phyloP scores from a whole-genome alignment of 2,888 invertebrate genomes.

The Eurytoma californica region DNA sequence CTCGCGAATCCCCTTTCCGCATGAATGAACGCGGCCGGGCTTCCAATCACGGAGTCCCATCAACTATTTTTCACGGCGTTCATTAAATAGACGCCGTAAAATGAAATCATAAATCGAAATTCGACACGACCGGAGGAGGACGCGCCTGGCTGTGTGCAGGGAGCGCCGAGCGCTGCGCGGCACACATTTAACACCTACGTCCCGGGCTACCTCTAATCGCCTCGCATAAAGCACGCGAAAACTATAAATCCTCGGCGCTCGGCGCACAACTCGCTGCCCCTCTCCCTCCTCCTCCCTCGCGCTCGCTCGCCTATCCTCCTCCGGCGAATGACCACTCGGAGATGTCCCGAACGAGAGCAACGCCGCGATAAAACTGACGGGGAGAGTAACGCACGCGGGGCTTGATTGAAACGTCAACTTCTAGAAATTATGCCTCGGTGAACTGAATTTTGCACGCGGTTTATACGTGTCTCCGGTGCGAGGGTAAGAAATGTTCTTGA shows the following conservation, averaged over 20 bases:
- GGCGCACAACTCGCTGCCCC: conserved; percentile 56
- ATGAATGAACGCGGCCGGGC: not conserved
- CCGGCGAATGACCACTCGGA: conserved; percentile 56
- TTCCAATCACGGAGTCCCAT: conserved; percentile 14
- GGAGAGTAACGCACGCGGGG: conserved; percentile 60
- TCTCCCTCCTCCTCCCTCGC: not conserved
- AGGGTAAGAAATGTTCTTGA: too few species aligned
- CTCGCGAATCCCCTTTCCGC: too few species aligned
- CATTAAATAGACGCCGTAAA: conserved; percentile 29
- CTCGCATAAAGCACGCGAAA: conserved; percentile 40
- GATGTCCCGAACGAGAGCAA: conserved; percentile 49
- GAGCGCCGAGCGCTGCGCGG: not conserved
- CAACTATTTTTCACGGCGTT: conserved; percentile 5
- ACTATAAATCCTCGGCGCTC: conserved; percentile 44
- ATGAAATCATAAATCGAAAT: conserved; percentile 41
- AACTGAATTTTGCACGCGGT: conserved; percentile 48
- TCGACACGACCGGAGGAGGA: conserved; percentile 18
- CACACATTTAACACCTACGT: conserved; percentile 22
- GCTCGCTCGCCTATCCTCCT: conserved; percentile 55
- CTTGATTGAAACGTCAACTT: conserved; percentile 71
- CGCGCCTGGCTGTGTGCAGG: not conserved
- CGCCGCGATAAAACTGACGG: conserved; percentile 59
- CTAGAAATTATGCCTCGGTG: conserved; percentile 65
- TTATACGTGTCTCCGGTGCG: not conserved
- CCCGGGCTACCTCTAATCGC: conserved; percentile 46